Evolutionary conservation across 2,888 invertebrate genomes (phyloP), one percentile per base, ranked within the genome.

Genomic region (Hermaeophaga mercurialis): DNA sequence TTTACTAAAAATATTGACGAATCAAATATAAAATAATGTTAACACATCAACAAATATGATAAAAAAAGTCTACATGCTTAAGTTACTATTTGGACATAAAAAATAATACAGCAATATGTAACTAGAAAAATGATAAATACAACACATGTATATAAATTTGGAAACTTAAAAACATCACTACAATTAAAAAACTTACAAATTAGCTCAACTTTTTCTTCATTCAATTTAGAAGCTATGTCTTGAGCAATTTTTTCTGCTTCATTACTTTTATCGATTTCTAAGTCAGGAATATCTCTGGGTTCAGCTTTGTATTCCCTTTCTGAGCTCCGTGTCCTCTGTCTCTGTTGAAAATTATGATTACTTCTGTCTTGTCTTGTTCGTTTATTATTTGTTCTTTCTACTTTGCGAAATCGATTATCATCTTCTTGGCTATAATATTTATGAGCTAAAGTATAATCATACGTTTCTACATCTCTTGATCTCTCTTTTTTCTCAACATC

Each of bases 181-280:
- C n/a, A n/a, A n/a, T n/a, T n/a, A n/a, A 56, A 54, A 52, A 61
- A 75, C 83, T 80, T 79, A 90, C 91, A 80, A 70, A 91, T 79
- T 68, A 92, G 81, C 39, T 85, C 84, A 70, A 85, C 85, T 64
- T 91, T 90, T 66, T 86, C 85, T 75, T 92, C 91, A 55, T 78
- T 81, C 22, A 92, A 79, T 73, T 91, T 91, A 45, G 82, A 82
- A 1, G 88, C 85, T 65, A 91, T 87, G 72, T 91, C 90, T 36
- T 78, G 78, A 12, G 88, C 89, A 46, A 91, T 79, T 49, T 83
- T 84, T 6, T 84, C 84, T 48, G 80, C 75, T 4, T 80, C 75
- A 63, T 82, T 82, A 8, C 78, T 82, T 15, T 47, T 22, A 55
- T 79, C 82, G 1, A 81, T 80, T 9, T 67, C 66, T 33, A 91